phyloP scores from a whole-genome alignment of 2,888 invertebrate genomes.

The Erebia ligea region DNA sequence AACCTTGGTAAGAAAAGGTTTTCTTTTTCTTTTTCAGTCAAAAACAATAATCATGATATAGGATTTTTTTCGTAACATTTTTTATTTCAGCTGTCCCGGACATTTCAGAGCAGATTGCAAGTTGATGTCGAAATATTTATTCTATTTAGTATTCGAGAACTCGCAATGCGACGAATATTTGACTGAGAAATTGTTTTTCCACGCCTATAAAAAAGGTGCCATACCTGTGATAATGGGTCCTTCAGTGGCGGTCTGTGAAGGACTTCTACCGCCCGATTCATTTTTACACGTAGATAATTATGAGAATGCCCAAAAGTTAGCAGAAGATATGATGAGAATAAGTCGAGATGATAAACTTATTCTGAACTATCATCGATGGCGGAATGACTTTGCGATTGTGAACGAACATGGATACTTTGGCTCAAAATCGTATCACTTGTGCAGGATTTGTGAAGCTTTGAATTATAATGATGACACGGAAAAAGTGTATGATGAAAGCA shows the following conservation, averaged over 20 bases:
- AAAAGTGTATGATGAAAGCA: constrained; percentile 52
- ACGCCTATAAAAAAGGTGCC: constrained; percentile 84
- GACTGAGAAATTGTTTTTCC: constrained; percentile 88
- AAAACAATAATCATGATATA: constrained; percentile 5
- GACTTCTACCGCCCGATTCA: constrained; percentile 84
- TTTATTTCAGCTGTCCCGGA: constrained; percentile 84
- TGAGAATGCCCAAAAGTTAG: constrained; percentile 74
- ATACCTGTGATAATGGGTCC: constrained; percentile 87
- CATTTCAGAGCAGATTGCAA: constrained; percentile 85
- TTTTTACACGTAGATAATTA: constrained; percentile 84
- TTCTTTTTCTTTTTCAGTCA: background rate
- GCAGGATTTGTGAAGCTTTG: constrained; percentile 87
- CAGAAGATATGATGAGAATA: constrained; percentile 75
- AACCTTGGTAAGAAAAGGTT: constrained; percentile 9
- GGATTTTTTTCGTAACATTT: constrained; percentile 14
- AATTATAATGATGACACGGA: constrained; percentile 78
- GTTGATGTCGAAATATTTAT: constrained; percentile 82
- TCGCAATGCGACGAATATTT: constrained; percentile 87
- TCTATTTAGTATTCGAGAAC: constrained; percentile 88
- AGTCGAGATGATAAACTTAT: constrained; percentile 60
- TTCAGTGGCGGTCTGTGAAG: constrained; percentile 68
- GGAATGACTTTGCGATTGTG: constrained; percentile 76
- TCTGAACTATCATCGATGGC: constrained; percentile 83
- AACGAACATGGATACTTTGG: constrained; percentile 88
- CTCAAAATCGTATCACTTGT: constrained; percentile 83